Evolutionary conservation across 92 coral and sea anemone genomes (phyloP).

Genomic region (Zoanthus solanderi): DNA sequence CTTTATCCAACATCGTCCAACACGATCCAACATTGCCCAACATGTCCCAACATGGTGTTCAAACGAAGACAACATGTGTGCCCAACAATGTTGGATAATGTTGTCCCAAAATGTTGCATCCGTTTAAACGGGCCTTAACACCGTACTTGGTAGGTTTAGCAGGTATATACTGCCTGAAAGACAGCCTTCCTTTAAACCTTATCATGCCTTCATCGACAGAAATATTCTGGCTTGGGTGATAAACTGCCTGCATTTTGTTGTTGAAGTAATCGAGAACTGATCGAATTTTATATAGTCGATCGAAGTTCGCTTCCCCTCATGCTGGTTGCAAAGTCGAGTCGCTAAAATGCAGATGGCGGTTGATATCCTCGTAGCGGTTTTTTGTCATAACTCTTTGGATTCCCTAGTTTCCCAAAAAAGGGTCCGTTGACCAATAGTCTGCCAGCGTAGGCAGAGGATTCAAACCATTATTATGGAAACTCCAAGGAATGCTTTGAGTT

Average conservation of each 20-base stretch:
- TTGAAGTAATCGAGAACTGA: background rate
- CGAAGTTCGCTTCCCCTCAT: background rate
- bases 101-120: too few relatives aligned
- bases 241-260: background rate
- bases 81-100: too few relatives aligned
- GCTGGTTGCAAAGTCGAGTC: background rate
- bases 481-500: background rate
- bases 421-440: slow-evolving; percentile 15
- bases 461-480: background rate
- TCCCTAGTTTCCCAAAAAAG: slow-evolving; percentile 18
- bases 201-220: background rate
- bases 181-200: too few relatives aligned
- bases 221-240: background rate
- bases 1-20: too few relatives aligned
- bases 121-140: too few relatives aligned
- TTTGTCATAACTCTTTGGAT: slow-evolving; percentile 22
- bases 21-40: too few relatives aligned
- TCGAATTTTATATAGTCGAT: background rate
- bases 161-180: too few relatives aligned
- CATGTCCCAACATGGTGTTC: too few relatives aligned
- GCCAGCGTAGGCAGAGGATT: background rate
- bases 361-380: background rate
- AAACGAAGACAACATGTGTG: too few relatives aligned
- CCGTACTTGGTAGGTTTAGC: background rate
- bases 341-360: background rate